These are phyloP conservation scores for Hypsopygia costalis DNA, from an alignment of 2,888 invertebrate species.

Conservation along the genomic window DNA sequence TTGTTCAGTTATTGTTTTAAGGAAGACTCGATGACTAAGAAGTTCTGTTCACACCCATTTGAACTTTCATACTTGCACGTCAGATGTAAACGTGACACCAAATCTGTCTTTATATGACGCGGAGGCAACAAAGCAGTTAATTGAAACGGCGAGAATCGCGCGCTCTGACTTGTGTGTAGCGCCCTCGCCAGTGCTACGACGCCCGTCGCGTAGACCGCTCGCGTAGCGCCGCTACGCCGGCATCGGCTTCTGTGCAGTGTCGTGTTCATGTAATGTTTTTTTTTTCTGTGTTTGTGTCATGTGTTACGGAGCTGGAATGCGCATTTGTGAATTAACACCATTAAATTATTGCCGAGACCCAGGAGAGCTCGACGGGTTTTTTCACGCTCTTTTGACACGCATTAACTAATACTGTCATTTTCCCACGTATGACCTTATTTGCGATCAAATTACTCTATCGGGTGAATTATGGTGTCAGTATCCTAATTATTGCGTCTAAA, in stretches of 20 bases:
- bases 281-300: conserved; percentile 25
- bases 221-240: conserved; percentile 56
- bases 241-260: conserved; percentile 46
- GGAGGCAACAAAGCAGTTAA: conserved; percentile 71
- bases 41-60: too few species aligned
- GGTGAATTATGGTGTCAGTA: neutral
- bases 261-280: conserved; percentile 21
- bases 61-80: neutral
- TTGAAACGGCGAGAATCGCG: conserved; percentile 57
- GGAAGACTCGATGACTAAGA: too few species aligned
- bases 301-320: conserved; percentile 45
- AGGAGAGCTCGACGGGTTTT: neutral
- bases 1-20: too few species aligned
- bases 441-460: conserved; percentile 2
- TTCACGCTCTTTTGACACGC: neutral
- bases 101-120: conserved; percentile 33
- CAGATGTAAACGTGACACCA: neutral
- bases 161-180: conserved; percentile 34
- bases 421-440: conserved; percentile 3
- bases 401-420: neutral
- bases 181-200: conserved; percentile 70
- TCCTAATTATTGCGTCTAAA: conserved; percentile 1
- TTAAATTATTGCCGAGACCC: neutral
- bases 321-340: conserved; percentile 25
- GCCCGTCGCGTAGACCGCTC: conserved; percentile 66